These are phyloP conservation scores for Cephus pygmeus DNA, from an alignment of 2,888 invertebrate species.

Conservation along the genomic window DNA sequence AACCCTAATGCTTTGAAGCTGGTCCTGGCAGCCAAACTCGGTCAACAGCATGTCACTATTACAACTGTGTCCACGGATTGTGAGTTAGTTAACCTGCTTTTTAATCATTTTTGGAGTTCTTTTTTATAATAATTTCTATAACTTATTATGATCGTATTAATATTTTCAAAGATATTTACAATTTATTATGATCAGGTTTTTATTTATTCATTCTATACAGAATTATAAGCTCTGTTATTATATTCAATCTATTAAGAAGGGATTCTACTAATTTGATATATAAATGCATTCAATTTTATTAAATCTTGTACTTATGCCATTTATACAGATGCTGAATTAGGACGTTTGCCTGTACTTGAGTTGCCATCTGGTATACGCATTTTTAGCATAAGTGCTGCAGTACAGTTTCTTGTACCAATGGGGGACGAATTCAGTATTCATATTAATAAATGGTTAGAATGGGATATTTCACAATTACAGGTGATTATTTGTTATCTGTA, in stretches of 20 bases:
- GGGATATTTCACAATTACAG: slow-evolving; percentile 64
- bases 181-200: too few species aligned
- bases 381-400: slow-evolving; percentile 80
- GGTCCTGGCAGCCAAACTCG: slow-evolving; percentile 76
- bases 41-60: slow-evolving; percentile 69
- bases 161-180: too few species aligned
- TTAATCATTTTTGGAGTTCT: background rate
- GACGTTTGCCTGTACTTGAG: slow-evolving; percentile 75
- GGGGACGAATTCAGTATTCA: slow-evolving; percentile 51
- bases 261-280: background rate
- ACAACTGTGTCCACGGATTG: slow-evolving; percentile 73
- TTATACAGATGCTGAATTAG: slow-evolving; percentile 66
- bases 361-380: slow-evolving; percentile 72
- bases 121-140: slow-evolving; percentile 9
- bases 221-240: background rate
- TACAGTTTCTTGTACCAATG: slow-evolving; percentile 73
- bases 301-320: slow-evolving; percentile 13
- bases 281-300: background rate
- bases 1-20: slow-evolving; percentile 83
- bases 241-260: background rate
- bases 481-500: slow-evolving; percentile 43
- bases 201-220: slow-evolving; percentile 8
- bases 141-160: background rate
- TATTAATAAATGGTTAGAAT: slow-evolving; percentile 64
- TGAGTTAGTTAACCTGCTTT: slow-evolving; percentile 60